A percentile compares a stretch with the other conserved stretches of the same genome.
Conservation (phyloP, 2,113 vertebrate species). For the Capreolus pygargus region DNA sequence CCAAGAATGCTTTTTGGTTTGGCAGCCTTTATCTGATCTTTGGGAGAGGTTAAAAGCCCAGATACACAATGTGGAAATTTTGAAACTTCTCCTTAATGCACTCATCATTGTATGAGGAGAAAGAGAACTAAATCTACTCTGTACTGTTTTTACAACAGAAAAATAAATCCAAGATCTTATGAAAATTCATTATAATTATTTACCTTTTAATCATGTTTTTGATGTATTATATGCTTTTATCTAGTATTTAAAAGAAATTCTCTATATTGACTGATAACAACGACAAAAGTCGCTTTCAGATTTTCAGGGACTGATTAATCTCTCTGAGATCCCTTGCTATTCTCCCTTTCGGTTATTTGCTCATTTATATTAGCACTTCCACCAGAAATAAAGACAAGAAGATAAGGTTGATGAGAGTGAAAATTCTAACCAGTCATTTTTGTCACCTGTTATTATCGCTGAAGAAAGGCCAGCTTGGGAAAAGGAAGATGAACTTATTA, state of each 20-base stretch:
- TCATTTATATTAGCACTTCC: slow-evolving; percentile 15
- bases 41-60: slow-evolving; percentile 66
- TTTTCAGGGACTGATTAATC: not conserved
- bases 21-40: slow-evolving; percentile 66
- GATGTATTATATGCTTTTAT: slow-evolving; percentile 43
- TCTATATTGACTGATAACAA: slow-evolving; percentile 50
- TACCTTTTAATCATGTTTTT: slow-evolving; percentile 40
- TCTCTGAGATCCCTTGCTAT: not conserved
- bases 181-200: slow-evolving; percentile 38
- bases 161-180: slow-evolving; percentile 37
- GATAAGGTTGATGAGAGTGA: slow-evolving; percentile 2
- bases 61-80: slow-evolving; percentile 42
- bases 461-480: not conserved
- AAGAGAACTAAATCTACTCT: not conserved
- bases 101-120: slow-evolving; percentile 18
- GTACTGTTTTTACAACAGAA: not conserved
- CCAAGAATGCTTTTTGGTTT: slow-evolving; percentile 70
- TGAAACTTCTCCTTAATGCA: slow-evolving; percentile 44
- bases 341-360: not conserved
- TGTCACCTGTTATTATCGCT: not conserved
- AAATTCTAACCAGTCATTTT: slow-evolving; percentile 13
- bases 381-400: slow-evolving; percentile 15
- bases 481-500: not conserved
- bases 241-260: slow-evolving; percentile 55
- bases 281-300: slow-evolving; percentile 38